Evolutionary conservation across 2,797 vertebrate genomes (phyloP).

Genomic region (Helostoma temminkii): DNA sequence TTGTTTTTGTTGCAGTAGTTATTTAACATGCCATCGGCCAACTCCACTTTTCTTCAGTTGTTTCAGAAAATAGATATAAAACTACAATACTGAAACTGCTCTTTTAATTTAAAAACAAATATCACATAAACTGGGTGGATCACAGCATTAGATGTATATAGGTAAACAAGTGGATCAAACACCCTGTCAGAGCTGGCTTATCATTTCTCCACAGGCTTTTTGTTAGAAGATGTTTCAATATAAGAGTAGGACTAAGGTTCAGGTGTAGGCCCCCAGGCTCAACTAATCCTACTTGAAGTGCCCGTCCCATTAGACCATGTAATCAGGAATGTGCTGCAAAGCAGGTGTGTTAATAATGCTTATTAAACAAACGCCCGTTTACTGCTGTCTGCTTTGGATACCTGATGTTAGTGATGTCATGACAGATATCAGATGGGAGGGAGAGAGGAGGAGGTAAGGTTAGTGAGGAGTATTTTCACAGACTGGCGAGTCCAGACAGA

Average conservation of each 20-base stretch:
- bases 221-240: conserved; percentile 57
- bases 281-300: conserved; percentile 77
- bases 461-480: conserved; percentile 81
- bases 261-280: conserved; percentile 90
- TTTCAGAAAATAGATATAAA: not conserved
- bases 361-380: conserved; percentile 80
- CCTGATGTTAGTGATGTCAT: conserved; percentile 79
- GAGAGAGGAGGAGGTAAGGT: conserved; percentile 64
- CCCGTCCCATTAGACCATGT: conserved; percentile 79
- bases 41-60: not conserved
- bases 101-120: conserved; percentile 10
- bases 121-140: conserved; percentile 27
- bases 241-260: conserved; percentile 72
- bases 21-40: not conserved
- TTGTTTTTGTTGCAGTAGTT: not conserved
- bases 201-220: conserved; percentile 40
- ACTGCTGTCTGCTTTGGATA: conserved; percentile 84
- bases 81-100: too few relatives aligned
- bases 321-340: conserved; percentile 85
- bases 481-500: conserved; percentile 80
- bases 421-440: conserved; percentile 67
- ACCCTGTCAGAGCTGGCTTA: conserved; percentile 23
- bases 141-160: conserved; percentile 16
- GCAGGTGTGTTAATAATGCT: conserved; percentile 83
- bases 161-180: conserved; percentile 41